Evolutionary conservation across 92 coral and sea anemone genomes (phyloP).

Genomic region (Bergia puertoricense): DNA sequence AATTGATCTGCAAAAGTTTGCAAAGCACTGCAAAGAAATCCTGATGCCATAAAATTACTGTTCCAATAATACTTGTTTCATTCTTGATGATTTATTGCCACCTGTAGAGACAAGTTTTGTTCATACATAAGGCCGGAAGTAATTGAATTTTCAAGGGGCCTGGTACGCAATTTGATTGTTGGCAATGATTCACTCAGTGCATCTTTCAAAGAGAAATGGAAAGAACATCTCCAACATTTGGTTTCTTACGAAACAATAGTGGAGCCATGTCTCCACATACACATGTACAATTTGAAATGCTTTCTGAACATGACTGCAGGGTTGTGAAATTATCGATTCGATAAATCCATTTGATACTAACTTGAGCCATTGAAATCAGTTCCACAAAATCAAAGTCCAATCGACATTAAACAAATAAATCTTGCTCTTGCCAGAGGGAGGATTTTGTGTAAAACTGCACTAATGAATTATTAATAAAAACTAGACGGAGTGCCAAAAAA

Average conservation of each 20-base stretch:
- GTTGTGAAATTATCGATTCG: background rate
- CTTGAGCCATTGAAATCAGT: background rate
- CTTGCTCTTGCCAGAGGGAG: background rate
- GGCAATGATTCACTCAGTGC: background rate
- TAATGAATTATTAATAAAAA: background rate
- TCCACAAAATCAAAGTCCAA: background rate
- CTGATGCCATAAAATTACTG: background rate
- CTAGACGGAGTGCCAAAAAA: background rate
- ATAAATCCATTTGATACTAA: background rate
- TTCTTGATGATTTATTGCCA: no score
- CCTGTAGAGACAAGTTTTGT: no score
- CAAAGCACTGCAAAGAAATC: background rate
- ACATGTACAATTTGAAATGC: background rate
- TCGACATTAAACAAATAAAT: background rate
- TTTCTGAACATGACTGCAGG: background rate
- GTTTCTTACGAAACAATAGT: background rate
- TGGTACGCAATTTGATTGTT: background rate
- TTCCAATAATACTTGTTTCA: background rate
- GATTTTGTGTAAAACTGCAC: background rate
- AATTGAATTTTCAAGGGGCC: background rate
- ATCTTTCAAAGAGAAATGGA: background rate
- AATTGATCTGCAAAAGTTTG: no score
- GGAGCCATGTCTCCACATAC: background rate
- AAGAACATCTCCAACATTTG: no score
- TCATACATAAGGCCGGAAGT: conserved; percentile 1